phyloP scores from a whole-genome alignment of 2,888 invertebrate genomes.

The Ophion ellenae region DNA sequence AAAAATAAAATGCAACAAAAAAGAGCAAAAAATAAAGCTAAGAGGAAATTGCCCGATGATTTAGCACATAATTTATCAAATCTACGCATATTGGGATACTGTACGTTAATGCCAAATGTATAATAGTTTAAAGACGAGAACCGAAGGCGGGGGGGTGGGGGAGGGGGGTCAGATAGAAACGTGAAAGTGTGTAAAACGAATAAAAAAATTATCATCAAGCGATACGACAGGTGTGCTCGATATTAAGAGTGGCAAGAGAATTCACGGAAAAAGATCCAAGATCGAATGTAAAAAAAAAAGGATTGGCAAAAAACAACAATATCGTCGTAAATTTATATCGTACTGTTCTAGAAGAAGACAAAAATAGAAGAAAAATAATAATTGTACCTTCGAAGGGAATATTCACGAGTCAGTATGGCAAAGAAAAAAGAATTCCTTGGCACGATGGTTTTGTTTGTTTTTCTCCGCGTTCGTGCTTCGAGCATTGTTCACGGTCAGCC shows the following conservation, averaged over 20 bases:
- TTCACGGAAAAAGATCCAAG: conserved; percentile 4
- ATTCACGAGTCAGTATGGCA: neutral
- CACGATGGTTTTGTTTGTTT: neutral
- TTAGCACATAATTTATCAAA: conserved; percentile 77
- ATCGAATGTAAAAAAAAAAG: neutral
- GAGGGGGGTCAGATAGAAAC: neutral
- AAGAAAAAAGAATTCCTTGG: neutral
- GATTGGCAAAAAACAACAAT: neutral
- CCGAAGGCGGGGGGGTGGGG: conserved; percentile 12
- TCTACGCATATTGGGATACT: conserved; percentile 81
- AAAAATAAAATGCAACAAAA: conserved; percentile 39
- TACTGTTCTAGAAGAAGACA: neutral
- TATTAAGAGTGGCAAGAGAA: conserved; percentile 9
- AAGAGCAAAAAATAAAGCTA: conserved; percentile 33
- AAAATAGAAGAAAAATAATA: neutral
- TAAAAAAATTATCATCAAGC: conserved; percentile 33
- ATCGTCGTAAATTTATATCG: conserved; percentile 4
- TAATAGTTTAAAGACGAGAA: conserved; percentile 78
- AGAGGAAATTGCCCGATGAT: conserved; percentile 60
- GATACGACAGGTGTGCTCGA: conserved; percentile 10
- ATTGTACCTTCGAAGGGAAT: neutral
- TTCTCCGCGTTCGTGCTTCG: neutral
- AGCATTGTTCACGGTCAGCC: conserved; percentile 5
- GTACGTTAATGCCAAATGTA: conserved; percentile 83
- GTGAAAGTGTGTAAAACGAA: conserved; percentile 1